A percentile compares a stretch with the other conserved stretches of the same genome.
Evolutionary conservation across 2,113 vertebrate species (phyloP).

Genomic region (Hystrix cristata): DNA sequence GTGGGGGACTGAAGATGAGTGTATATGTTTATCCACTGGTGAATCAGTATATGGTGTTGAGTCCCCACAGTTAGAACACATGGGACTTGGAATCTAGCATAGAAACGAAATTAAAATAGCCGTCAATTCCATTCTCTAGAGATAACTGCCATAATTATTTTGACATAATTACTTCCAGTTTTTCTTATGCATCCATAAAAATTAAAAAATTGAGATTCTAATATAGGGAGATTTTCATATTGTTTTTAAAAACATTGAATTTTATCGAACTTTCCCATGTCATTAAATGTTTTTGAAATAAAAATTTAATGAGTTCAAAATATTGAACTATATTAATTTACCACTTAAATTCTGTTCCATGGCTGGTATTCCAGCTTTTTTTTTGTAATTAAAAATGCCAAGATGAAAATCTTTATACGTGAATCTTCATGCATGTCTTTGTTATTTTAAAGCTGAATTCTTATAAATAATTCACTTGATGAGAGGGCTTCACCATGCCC

Average conservation of each 20-base stretch:
- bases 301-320: conserved; percentile 8
- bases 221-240: conserved; percentile 2
- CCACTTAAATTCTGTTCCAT: neutral
- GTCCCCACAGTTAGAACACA: neutral
- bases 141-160: neutral
- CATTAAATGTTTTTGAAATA: conserved; percentile 40
- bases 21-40: neutral
- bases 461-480: neutral
- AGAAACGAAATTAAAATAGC: neutral
- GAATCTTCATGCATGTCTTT: neutral
- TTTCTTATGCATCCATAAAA: neutral
- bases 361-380: neutral
- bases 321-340: neutral
- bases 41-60: neutral
- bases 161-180: conserved; percentile 13
- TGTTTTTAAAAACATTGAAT: neutral
- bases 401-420: neutral
- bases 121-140: neutral
- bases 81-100: neutral
- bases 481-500: neutral
- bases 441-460: conserved; percentile 26
- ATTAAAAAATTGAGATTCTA: conserved; percentile 33
- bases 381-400: neutral
- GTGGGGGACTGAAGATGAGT: neutral
- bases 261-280: neutral